Evolutionary conservation across 2,888 invertebrate species (phyloP).

Genomic region (Drosophila flavopinicola): DNA sequence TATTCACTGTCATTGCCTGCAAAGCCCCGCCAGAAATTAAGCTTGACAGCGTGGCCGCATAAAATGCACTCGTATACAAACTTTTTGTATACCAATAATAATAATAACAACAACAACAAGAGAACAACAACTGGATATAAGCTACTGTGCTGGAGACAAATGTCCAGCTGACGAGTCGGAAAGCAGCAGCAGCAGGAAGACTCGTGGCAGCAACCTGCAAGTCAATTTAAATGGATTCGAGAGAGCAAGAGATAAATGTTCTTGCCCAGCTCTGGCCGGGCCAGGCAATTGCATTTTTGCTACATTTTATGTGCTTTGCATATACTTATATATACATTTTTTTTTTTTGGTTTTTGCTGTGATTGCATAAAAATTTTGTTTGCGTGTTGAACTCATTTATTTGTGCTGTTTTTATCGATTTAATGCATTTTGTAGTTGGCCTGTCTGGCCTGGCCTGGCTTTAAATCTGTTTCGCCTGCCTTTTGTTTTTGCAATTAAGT

Average conservation of each 20-base stretch:
- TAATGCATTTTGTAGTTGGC: slow-evolving; percentile 68
- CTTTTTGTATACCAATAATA: slow-evolving; percentile 40
- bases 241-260: slow-evolving; percentile 64
- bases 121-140: slow-evolving; percentile 44
- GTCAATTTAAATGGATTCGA: slow-evolving; percentile 58
- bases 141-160: slow-evolving; percentile 70
- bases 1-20: slow-evolving; percentile 76
- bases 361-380: slow-evolving; percentile 69
- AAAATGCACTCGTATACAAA: slow-evolving; percentile 49
- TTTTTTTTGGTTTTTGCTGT: slow-evolving; percentile 35
- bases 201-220: slow-evolving; percentile 27
- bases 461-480: slow-evolving; percentile 42
- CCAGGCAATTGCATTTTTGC: slow-evolving; percentile 36
- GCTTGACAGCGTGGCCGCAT: slow-evolving; percentile 52
- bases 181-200: slow-evolving; percentile 33
- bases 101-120: slow-evolving; percentile 24
- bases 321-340: too few species aligned
- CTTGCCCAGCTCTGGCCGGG: slow-evolving; percentile 29
- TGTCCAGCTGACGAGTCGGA: slow-evolving; percentile 46
- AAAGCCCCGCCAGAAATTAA: slow-evolving; percentile 56
- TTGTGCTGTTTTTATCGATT: slow-evolving; percentile 68
- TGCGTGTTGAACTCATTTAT: slow-evolving; percentile 77
- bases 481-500: slow-evolving; percentile 72
- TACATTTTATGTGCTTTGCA: slow-evolving; percentile 77
- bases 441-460: slow-evolving; percentile 34